Conservation (phyloP, 2,888 invertebrate genomes). For the Netelia melanura region DNA sequence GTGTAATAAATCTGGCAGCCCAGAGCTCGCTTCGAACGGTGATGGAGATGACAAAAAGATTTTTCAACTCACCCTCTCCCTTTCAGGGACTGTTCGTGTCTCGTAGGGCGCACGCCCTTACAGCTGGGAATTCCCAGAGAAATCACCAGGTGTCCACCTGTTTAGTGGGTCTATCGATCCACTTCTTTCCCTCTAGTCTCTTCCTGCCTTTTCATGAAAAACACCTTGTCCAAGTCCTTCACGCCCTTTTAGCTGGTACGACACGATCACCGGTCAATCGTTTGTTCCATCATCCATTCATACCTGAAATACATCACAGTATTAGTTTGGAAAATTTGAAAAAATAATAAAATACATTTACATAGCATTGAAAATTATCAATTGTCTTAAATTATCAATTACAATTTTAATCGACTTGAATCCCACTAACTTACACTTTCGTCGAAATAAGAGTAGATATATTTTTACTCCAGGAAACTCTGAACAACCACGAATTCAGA, state of each 20-base stretch:
- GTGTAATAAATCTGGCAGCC: background rate
- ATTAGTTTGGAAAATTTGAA: too few relatives aligned
- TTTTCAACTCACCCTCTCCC: background rate
- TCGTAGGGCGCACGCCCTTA: constrained; percentile 3
- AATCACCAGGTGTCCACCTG: constrained; percentile 6
- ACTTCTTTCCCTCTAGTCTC: background rate
- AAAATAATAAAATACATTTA: too few relatives aligned
- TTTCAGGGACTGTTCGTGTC: background rate
- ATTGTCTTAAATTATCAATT: too few relatives aligned
- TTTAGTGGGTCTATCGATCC: background rate
- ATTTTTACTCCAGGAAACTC: too few relatives aligned
- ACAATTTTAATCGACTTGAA: too few relatives aligned
- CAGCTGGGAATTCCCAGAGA: background rate
- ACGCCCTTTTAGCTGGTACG: background rate
- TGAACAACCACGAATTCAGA: too few relatives aligned
- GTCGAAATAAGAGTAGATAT: too few relatives aligned
- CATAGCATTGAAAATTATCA: too few relatives aligned
- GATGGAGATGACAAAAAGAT: background rate
- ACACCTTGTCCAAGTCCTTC: background rate
- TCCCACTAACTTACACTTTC: too few relatives aligned
- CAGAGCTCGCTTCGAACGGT: background rate
- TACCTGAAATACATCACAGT: too few relatives aligned
- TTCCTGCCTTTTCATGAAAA: background rate
- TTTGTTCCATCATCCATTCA: too few relatives aligned
- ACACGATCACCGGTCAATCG: too few relatives aligned